Conservation (phyloP, 2,113 vertebrate species). For the Myrmecobius fasciatus region DNA sequence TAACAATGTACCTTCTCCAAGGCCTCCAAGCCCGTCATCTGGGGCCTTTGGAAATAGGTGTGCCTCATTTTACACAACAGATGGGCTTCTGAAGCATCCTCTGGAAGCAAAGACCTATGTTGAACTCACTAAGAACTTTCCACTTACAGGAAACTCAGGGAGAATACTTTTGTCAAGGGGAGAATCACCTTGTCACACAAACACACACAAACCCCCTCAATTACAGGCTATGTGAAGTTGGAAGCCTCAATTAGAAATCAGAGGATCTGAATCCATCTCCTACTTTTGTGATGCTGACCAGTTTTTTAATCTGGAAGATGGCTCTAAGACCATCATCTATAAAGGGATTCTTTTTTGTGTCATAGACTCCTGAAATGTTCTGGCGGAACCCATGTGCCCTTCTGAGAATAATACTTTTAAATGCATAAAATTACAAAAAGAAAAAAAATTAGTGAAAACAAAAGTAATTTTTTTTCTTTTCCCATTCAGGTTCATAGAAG, state of each 20-base stretch:
- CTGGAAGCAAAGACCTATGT: background rate
- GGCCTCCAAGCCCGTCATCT: background rate
- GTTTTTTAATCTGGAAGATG: background rate
- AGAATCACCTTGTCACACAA: background rate
- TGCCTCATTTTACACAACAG: background rate
- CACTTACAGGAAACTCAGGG: background rate
- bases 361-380: background rate
- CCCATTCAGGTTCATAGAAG: background rate
- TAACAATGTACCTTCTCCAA: background rate
- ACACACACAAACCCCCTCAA: too few species aligned
- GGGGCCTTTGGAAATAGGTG: background rate
- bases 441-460: background rate
- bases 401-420: background rate
- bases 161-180: background rate
- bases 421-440: background rate
- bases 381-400: background rate
- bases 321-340: background rate
- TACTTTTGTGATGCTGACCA: background rate
- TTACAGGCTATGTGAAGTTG: too few species aligned
- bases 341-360: background rate
- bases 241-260: background rate
- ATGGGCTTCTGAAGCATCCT: background rate
- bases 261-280: background rate
- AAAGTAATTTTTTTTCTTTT: background rate
- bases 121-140: background rate